A percentile compares a stretch with the other conserved stretches of the same genome.
Conservation (phyloP, 2,888 invertebrate genomes). For the Cremastinae sp. region DNA sequence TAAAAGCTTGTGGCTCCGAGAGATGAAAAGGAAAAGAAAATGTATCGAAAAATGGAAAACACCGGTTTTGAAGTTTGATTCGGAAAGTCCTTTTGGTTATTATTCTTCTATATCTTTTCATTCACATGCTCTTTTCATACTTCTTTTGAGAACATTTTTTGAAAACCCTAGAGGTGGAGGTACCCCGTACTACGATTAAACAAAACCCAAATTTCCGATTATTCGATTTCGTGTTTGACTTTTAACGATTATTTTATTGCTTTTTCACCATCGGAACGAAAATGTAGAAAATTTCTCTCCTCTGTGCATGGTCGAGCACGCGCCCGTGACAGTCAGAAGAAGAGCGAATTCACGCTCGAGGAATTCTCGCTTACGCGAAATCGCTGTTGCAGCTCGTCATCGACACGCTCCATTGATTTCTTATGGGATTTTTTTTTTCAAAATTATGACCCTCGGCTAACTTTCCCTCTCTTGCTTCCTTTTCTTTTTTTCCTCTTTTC, state of each 20-base stretch:
- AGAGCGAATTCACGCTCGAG: conserved; percentile 37
- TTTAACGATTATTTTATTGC: conserved; percentile 33
- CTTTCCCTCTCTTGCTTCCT: too few relatives aligned
- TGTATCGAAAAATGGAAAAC: background rate
- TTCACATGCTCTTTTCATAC: too few relatives aligned
- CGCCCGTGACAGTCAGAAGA: too few relatives aligned
- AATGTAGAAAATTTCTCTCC: background rate
- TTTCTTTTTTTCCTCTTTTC: background rate
- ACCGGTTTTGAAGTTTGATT: too few relatives aligned
- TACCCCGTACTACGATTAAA: too few relatives aligned
- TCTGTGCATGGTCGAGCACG: background rate
- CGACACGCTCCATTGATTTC: conserved; percentile 54
- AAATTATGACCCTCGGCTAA: conserved; percentile 32
- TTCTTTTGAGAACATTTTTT: too few relatives aligned
- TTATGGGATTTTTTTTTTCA: conserved; percentile 43
- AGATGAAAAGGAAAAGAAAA: background rate
- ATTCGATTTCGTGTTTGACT: conserved; percentile 4
- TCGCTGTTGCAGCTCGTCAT: background rate
- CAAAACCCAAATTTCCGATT: background rate
- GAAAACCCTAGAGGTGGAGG: too few relatives aligned
- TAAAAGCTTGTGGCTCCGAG: background rate
- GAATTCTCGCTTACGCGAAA: conserved; percentile 33
- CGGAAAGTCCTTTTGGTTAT: too few relatives aligned
- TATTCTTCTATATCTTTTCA: too few relatives aligned
- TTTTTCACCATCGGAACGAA: background rate